phyloP scores from a whole-genome alignment of 2,113 vertebrate species.

The Corythaixoides concolor region DNA sequence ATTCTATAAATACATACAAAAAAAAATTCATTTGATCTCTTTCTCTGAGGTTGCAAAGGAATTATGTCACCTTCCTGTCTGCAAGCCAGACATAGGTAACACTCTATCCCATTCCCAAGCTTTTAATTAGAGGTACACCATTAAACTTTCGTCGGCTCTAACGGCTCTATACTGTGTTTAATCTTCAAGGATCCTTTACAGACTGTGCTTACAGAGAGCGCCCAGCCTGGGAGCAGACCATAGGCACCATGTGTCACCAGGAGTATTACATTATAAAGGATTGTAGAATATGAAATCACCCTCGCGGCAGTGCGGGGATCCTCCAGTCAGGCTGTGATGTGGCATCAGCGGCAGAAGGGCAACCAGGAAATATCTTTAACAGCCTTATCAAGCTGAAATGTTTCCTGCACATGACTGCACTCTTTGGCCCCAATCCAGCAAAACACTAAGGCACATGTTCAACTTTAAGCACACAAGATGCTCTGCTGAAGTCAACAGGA shows the following conservation, averaged over 20 bases:
- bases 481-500: slow-evolving; percentile 41
- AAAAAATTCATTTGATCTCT: slow-evolving; percentile 17
- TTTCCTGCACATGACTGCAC: neutral
- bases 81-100: slow-evolving; percentile 30
- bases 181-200: neutral
- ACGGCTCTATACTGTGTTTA: neutral
- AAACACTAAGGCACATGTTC: slow-evolving; percentile 50
- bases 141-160: neutral
- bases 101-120: neutral
- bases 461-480: slow-evolving; percentile 46
- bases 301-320: neutral
- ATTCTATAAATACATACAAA: neutral
- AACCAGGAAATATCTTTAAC: slow-evolving; percentile 46
- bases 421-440: slow-evolving; percentile 42
- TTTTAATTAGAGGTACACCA: neutral
- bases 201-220: neutral
- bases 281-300: neutral
- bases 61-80: slow-evolving; percentile 38
- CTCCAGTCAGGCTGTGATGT: neutral
- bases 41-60: slow-evolving; percentile 33
- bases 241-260: neutral
- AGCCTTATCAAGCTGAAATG: slow-evolving; percentile 38
- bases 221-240: neutral
- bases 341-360: slow-evolving; percentile 39
- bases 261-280: neutral